Evolutionary conservation across 1,140 invertebrate genomes (phyloP).

Genomic region (Listronotus oregonensis): DNA sequence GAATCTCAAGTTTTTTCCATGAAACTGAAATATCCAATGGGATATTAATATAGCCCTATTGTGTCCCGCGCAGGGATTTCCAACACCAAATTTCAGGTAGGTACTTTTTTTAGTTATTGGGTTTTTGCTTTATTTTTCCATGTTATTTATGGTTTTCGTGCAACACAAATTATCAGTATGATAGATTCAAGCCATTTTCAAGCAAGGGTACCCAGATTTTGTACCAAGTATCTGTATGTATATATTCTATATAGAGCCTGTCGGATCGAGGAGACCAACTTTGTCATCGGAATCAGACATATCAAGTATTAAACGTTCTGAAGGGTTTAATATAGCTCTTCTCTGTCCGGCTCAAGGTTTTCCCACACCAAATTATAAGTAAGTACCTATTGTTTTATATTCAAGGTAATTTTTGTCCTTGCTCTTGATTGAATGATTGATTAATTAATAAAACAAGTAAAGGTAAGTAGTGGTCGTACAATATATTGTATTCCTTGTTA

Average conservation of each 20-base stretch:
- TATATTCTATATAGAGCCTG: conserved; percentile 60
- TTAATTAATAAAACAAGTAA: too few species aligned
- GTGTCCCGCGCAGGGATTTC: conserved; percentile 70
- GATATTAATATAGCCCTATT: conserved; percentile 60
- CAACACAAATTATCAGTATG: too few species aligned
- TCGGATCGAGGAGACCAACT: conserved; percentile 70
- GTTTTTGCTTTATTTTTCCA: too few species aligned
- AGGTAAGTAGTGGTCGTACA: too few species aligned
- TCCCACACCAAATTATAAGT: conserved; percentile 65
- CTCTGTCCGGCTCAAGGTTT: conserved; percentile 62
- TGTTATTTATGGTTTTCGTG: too few species aligned
- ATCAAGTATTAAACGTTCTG: conserved; percentile 58
- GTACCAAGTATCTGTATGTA: conserved; percentile 47
- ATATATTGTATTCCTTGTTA: too few species aligned
- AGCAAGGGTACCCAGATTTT: conserved; percentile 15
- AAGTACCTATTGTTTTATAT: conserved; percentile 35
- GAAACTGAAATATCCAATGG: conserved; percentile 21
- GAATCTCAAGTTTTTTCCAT: conserved; percentile 53
- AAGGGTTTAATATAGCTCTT: conserved; percentile 60
- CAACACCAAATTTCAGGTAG: conserved; percentile 73
- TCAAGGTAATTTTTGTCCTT: too few species aligned
- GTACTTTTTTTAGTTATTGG: conserved; percentile 25
- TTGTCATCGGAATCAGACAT: conserved; percentile 66
- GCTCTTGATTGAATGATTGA: too few species aligned
- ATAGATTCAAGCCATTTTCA: conserved; percentile 53